These are phyloP conservation scores for Argynnis bischoffii DNA, from an alignment of 2,888 invertebrate genomes.

Conservation along the genomic window DNA sequence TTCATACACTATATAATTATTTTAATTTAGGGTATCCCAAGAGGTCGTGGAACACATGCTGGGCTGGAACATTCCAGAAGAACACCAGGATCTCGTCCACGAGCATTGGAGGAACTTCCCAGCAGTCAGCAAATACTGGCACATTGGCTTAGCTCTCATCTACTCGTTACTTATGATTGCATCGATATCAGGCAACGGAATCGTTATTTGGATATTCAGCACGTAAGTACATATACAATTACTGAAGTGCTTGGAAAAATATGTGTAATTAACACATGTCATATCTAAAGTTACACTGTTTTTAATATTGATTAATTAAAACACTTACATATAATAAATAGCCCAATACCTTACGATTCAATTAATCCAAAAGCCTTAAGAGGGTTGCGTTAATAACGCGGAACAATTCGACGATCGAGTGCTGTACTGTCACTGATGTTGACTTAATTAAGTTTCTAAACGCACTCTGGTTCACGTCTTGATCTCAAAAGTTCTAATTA, in stretches of 20 bases:
- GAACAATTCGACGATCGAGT: slow-evolving; percentile 63
- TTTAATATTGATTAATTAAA: too few species aligned
- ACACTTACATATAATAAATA: too few species aligned
- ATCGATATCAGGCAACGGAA: slow-evolving; percentile 86
- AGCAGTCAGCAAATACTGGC: slow-evolving; percentile 85
- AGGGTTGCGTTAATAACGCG: slow-evolving; percentile 54
- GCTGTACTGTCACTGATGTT: slow-evolving; percentile 52
- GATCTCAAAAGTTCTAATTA: slow-evolving; percentile 13
- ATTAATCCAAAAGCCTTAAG: slow-evolving; percentile 1
- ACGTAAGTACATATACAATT: slow-evolving; percentile 80
- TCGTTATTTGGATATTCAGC: slow-evolving; percentile 88
- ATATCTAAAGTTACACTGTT: too few species aligned
- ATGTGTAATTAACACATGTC: background rate
- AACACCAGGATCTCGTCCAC: slow-evolving; percentile 84
- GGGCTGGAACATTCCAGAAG: slow-evolving; percentile 87
- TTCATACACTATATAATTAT: too few species aligned
- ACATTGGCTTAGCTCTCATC: slow-evolving; percentile 84
- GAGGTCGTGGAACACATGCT: slow-evolving; percentile 79
- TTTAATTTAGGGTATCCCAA: slow-evolving; percentile 61
- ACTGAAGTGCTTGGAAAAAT: background rate
- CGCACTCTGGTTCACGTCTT: slow-evolving; percentile 26
- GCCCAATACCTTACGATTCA: slow-evolving; percentile 2
- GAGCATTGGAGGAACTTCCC: slow-evolving; percentile 87
- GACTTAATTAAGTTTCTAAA: slow-evolving; percentile 73
- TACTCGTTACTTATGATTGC: slow-evolving; percentile 84